Evolutionary conservation across 2,797 vertebrate genomes (phyloP).

Genomic region (Pangasius larnaudii): DNA sequence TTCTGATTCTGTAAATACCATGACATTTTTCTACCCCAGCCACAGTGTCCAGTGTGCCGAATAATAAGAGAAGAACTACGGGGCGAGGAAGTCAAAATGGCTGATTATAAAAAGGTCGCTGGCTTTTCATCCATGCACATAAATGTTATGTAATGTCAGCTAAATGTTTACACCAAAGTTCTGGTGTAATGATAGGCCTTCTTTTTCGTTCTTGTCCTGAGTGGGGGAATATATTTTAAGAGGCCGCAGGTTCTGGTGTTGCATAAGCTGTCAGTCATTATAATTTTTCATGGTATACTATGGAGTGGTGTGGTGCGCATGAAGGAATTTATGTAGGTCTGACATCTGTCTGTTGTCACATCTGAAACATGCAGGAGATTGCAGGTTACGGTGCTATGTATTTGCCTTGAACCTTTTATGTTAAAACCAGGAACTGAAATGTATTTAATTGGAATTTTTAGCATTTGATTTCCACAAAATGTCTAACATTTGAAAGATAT

Average conservation of each 20-base stretch:
- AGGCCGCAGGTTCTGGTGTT: neutral
- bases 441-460: neutral
- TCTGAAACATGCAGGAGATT: neutral
- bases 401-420: neutral
- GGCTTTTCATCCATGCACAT: conserved; percentile 22
- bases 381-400: neutral
- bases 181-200: neutral
- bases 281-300: neutral
- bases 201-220: neutral
- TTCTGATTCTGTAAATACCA: conserved; percentile 53
- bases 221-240: neutral
- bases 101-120: conserved; percentile 43
- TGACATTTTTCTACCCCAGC: conserved; percentile 53
- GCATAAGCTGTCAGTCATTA: neutral
- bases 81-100: conserved; percentile 16
- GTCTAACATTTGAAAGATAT: neutral
- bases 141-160: conserved; percentile 30
- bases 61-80: conserved; percentile 39
- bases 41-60: conserved; percentile 42
- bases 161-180: conserved; percentile 6
- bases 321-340: neutral
- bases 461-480: neutral
- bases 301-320: neutral
- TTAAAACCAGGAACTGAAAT: neutral
- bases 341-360: neutral